Conservation (phyloP, 1,140 invertebrate species). For the Megalonaias nervosa region DNA sequence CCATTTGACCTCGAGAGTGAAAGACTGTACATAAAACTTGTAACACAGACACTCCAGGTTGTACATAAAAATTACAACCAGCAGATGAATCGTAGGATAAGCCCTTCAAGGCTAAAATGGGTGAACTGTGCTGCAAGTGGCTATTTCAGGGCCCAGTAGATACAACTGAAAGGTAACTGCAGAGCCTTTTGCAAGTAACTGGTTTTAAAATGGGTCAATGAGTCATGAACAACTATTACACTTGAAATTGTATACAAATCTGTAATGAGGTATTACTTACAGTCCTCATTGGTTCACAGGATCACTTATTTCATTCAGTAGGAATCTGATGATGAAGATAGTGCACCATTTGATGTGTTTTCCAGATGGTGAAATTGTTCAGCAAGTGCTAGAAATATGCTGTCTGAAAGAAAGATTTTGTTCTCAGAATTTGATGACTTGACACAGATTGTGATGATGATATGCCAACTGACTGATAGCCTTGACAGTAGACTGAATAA, state of each 20-base stretch:
- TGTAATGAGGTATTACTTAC: slow-evolving; percentile 5
- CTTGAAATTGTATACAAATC: slow-evolving; percentile 15
- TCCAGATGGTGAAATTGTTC: neutral
- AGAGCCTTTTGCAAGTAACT: neutral
- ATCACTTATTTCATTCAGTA: slow-evolving; percentile 12
- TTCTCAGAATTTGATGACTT: too few species aligned
- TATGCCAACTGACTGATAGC: too few species aligned
- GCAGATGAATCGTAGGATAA: slow-evolving; percentile 13
- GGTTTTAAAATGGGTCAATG: slow-evolving; percentile 18
- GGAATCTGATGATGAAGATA: neutral
- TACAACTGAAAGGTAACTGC: too few species aligned
- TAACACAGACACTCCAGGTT: slow-evolving; percentile 6
- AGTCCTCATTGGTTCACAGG: slow-evolving; percentile 2
- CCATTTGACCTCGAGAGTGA: slow-evolving; percentile 3
- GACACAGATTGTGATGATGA: too few species aligned
- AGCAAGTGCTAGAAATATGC: neutral
- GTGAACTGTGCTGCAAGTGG: too few species aligned
- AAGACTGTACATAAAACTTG: slow-evolving; percentile 4
- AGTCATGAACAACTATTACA: slow-evolving; percentile 8
- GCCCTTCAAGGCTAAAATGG: too few species aligned
- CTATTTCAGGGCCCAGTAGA: too few species aligned
- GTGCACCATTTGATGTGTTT: neutral
- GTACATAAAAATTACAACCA: slow-evolving; percentile 15
- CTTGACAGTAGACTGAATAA: too few species aligned
- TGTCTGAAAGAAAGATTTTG: too few species aligned